phyloP scores from a whole-genome alignment of 2,888 invertebrate species.

The Lasioglossum leucozonium region DNA sequence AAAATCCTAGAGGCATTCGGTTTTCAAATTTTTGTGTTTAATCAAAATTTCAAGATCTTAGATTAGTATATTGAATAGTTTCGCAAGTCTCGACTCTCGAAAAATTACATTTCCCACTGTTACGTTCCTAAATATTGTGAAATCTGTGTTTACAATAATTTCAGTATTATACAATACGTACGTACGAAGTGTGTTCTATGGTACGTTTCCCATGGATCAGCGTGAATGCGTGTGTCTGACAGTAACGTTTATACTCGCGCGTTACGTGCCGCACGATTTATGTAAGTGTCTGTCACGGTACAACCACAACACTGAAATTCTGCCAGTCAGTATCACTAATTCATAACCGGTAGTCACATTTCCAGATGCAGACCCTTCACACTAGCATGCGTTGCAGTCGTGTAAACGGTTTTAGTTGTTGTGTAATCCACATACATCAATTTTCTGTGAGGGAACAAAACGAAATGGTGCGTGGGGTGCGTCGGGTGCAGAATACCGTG shows the following conservation, averaged over 20 bases:
- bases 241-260: background rate
- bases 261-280: background rate
- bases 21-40: too few species aligned
- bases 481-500: background rate
- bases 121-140: background rate
- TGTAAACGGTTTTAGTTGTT: background rate
- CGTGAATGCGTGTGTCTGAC: background rate
- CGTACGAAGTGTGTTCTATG: background rate
- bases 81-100: too few species aligned
- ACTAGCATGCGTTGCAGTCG: slow-evolving; percentile 38
- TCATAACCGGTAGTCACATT: slow-evolving; percentile 28
- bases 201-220: background rate
- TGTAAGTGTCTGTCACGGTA: slow-evolving; percentile 1
- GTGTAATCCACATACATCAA: background rate
- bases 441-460: background rate
- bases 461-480: slow-evolving; percentile 16
- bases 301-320: slow-evolving; percentile 26
- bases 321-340: background rate
- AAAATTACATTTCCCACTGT: background rate
- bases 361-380: slow-evolving; percentile 29
- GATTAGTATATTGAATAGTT: too few species aligned
- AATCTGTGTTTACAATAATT: too few species aligned
- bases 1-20: too few species aligned
- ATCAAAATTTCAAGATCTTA: too few species aligned
- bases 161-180: background rate